Evolutionary conservation across 1,140 invertebrate species (phyloP).

Genomic region (Episyrphus balteatus): DNA sequence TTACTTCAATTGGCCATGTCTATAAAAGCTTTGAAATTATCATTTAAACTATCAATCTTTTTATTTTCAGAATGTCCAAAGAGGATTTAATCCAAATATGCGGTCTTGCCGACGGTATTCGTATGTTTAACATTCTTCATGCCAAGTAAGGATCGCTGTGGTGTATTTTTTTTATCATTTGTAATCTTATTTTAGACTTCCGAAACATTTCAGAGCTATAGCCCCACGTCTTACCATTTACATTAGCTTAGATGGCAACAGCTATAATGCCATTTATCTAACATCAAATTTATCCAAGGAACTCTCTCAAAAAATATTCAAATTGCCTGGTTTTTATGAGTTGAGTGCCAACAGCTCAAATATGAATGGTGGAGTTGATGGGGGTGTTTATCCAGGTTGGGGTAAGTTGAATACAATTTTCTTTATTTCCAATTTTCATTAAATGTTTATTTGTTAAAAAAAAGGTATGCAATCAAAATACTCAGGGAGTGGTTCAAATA

Average conservation of each 20-base stretch:
- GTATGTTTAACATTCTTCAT: constrained; percentile 82
- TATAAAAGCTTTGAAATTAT: too few species aligned
- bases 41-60: neutral
- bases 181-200: neutral
- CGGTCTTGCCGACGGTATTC: constrained; percentile 80
- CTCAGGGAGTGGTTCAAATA: constrained; percentile 34
- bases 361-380: constrained; percentile 17
- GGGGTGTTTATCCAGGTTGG: constrained; percentile 8
- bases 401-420: constrained; percentile 13
- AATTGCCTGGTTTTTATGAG: constrained; percentile 34
- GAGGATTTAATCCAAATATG: constrained; percentile 91
- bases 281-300: constrained; percentile 53
- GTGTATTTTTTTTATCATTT: constrained; percentile 7
- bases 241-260: constrained; percentile 54
- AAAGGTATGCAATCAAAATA: constrained; percentile 35
- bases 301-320: constrained; percentile 52
- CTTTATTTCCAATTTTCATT: neutral
- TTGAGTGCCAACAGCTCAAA: constrained; percentile 20
- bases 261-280: constrained; percentile 72
- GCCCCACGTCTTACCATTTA: constrained; percentile 69
- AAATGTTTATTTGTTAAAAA: neutral
- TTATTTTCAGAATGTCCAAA: constrained; percentile 52
- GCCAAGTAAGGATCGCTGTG: constrained; percentile 46
- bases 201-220: constrained; percentile 45
- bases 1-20: too few species aligned